These are phyloP conservation scores for Manduca sexta DNA, from an alignment of 1,140 invertebrate genomes.

Conservation along the genomic window DNA sequence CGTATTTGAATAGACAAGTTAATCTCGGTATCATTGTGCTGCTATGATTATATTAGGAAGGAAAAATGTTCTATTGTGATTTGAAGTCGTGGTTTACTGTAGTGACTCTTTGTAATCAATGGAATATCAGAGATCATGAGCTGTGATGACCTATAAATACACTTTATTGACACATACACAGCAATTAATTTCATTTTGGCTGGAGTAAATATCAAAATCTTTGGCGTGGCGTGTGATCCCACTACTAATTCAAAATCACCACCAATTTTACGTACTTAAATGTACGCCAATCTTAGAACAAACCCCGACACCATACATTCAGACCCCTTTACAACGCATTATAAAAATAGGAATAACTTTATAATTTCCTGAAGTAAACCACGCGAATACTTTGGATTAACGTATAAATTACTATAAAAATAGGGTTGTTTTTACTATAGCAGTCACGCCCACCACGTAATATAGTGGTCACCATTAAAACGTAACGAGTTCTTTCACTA, in stretches of 20 bases:
- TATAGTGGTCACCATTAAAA: slow-evolving; percentile 63
- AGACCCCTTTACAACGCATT: background rate
- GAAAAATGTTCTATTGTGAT: too few relatives aligned
- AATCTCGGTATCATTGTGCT: slow-evolving; percentile 52
- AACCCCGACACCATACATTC: background rate
- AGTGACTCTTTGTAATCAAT: too few relatives aligned
- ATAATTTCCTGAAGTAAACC: background rate
- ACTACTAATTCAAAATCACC: too few relatives aligned
- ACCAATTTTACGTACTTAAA: too few relatives aligned
- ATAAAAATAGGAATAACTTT: background rate
- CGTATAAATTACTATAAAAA: slow-evolving; percentile 20
- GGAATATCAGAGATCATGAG: too few relatives aligned
- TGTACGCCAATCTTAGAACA: background rate
- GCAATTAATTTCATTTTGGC: too few relatives aligned
- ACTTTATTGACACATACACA: too few relatives aligned
- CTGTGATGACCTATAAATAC: too few relatives aligned
- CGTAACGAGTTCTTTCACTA: slow-evolving; percentile 48
- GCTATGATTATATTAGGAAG: too few relatives aligned
- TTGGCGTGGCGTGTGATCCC: too few relatives aligned
- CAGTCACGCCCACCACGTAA: slow-evolving; percentile 43
- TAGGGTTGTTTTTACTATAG: slow-evolving; percentile 20
- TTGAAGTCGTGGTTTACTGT: too few relatives aligned
- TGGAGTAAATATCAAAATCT: too few relatives aligned
- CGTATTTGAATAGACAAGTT: slow-evolving; percentile 57
- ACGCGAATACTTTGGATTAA: background rate